Conservation (phyloP, 2,888 invertebrate species). For the Lasioglossum marginatum region DNA sequence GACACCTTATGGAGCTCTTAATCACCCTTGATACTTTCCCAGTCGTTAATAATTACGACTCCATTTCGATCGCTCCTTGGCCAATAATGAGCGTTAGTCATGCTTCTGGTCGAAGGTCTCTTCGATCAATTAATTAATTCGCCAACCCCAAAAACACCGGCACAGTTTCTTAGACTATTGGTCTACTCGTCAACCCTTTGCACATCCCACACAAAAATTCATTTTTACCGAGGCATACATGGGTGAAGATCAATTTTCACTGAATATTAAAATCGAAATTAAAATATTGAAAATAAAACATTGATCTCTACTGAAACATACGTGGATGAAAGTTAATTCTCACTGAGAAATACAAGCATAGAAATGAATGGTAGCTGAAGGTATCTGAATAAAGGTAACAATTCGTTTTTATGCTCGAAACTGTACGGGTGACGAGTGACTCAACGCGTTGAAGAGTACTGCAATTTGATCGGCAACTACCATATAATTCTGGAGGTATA, state of each 20-base stretch:
- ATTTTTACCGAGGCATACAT: background rate
- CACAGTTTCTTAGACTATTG: background rate
- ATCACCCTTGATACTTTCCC: slow-evolving; percentile 27
- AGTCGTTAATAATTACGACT: slow-evolving; percentile 11
- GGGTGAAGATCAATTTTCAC: no score
- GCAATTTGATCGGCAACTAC: background rate
- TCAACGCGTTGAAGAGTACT: background rate
- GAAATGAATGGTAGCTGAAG: background rate
- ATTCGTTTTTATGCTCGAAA: background rate
- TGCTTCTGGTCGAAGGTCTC: background rate
- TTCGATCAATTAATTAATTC: background rate
- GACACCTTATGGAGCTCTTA: slow-evolving; percentile 24
- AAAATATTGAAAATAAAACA: background rate
- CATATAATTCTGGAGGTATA: background rate
- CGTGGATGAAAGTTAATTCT: background rate
- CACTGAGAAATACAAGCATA: no score
- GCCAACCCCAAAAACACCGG: background rate
- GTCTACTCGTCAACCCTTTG: background rate
- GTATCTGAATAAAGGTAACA: background rate
- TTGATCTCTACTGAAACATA: background rate
- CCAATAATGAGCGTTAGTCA: background rate
- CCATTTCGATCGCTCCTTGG: background rate
- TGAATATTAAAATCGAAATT: background rate
- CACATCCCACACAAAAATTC: background rate
- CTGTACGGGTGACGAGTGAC: background rate